Evolutionary conservation across 2,888 invertebrate genomes (phyloP).

Genomic region (Cinara cedri): DNA sequence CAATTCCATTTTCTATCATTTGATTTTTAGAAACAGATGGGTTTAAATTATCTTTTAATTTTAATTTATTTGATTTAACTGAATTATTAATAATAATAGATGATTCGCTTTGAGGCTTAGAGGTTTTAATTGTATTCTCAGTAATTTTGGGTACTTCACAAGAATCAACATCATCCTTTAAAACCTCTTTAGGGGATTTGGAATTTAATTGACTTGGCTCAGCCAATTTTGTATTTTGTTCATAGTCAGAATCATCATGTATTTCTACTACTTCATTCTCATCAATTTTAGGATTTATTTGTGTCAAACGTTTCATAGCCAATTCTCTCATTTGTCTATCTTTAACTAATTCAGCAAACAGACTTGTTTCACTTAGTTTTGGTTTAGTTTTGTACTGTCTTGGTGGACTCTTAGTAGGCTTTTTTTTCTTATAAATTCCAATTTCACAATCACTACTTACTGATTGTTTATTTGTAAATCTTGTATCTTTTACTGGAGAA

Average conservation of each 20-base stretch:
- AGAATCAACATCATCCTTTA: neutral
- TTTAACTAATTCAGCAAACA: constrained; percentile 88
- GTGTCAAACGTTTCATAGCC: constrained; percentile 67
- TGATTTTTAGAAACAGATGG: neutral
- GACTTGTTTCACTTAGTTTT: constrained; percentile 86
- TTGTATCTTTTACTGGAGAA: constrained; percentile 34
- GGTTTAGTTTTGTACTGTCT: constrained; percentile 66
- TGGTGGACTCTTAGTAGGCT: constrained; percentile 9
- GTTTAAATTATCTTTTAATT: neutral
- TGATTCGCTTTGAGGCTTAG: neutral
- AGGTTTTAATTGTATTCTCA: neutral
- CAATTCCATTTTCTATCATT: constrained; percentile 16
- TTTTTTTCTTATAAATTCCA: constrained; percentile 35
- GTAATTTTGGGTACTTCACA: neutral
- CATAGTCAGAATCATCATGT: constrained; percentile 37
- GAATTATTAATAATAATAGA: neutral
- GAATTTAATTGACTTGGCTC: neutral
- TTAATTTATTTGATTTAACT: no score
- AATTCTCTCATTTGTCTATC: constrained; percentile 81
- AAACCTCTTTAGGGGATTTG: neutral
- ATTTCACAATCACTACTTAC: neutral
- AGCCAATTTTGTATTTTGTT: neutral
- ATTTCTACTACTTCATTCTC: constrained; percentile 61
- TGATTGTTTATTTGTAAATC: neutral
- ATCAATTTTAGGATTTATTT: constrained; percentile 66